A percentile compares a stretch with the other conserved stretches of the same genome.
Conservation (phyloP, 2,888 invertebrate genomes). For the Eucera pruinosa region DNA sequence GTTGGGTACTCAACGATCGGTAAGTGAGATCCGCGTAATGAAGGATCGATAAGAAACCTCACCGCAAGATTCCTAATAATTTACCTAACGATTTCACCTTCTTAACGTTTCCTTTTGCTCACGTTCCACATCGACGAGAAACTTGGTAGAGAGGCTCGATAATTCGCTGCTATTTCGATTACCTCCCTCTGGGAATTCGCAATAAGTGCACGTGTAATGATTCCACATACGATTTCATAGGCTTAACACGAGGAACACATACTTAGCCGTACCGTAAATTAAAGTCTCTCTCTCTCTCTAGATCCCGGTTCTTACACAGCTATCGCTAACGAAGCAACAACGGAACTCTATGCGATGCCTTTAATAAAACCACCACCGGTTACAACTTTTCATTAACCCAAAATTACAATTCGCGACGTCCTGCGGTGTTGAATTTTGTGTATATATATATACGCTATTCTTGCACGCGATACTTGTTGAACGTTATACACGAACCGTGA, state of each 20-base stretch:
- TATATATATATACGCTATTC: conserved; percentile 29
- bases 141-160: conserved; percentile 4
- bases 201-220: neutral
- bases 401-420: conserved; percentile 41
- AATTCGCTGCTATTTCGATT: conserved; percentile 26
- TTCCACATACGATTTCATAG: neutral
- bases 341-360: conserved; percentile 14
- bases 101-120: conserved; percentile 8
- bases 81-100: conserved; percentile 34
- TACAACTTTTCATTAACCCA: conserved; percentile 39
- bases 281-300: neutral
- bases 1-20: neutral
- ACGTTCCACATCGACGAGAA: conserved; percentile 6
- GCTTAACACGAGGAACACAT: neutral
- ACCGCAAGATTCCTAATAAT: conserved; percentile 24
- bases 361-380: conserved; percentile 26
- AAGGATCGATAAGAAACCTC: conserved; percentile 18
- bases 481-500: conserved; percentile 5
- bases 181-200: neutral
- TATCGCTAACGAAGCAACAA: neutral
- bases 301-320: neutral
- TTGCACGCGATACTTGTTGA: conserved; percentile 50
- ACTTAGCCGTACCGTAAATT: neutral
- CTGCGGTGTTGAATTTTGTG: no score
- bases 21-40: neutral